A percentile compares a stretch with the other conserved stretches of the same genome.
phyloP scores from a whole-genome alignment of 2,888 invertebrate genomes.

The Xestia xanthographa region DNA sequence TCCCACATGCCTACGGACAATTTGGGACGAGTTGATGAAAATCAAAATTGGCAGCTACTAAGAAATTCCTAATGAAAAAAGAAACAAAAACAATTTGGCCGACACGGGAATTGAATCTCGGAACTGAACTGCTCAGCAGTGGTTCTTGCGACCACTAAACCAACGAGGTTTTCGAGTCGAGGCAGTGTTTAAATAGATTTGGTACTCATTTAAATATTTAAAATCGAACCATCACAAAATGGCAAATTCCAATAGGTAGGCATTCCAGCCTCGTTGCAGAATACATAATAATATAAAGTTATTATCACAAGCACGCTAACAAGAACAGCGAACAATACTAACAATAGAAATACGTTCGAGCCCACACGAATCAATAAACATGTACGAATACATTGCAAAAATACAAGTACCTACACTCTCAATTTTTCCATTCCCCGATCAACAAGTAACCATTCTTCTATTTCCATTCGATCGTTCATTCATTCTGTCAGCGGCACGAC shows the following conservation, averaged over 20 bases:
- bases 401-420: slow-evolving; percentile 46
- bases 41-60: too few species aligned
- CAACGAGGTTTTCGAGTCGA: too few species aligned
- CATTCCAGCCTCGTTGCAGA: background rate
- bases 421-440: slow-evolving; percentile 54
- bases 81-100: too few species aligned
- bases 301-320: background rate
- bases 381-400: slow-evolving; percentile 43
- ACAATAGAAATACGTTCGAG: slow-evolving; percentile 10
- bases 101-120: too few species aligned
- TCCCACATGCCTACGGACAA: too few species aligned
- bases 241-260: background rate
- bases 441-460: slow-evolving; percentile 65
- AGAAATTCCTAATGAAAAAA: too few species aligned
- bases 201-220: background rate
- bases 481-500: slow-evolving; percentile 57
- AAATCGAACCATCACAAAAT: background rate
- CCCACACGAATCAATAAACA: slow-evolving; percentile 30
- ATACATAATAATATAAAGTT: background rate
- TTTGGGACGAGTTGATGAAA: too few species aligned
- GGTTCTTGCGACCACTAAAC: too few species aligned
- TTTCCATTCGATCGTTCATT: slow-evolving; percentile 58
- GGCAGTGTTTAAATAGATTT: background rate
- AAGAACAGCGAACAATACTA: slow-evolving; percentile 18
- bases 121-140: too few species aligned